Conservation (phyloP, 2,113 vertebrate species). For the Podarcis raffonei region DNA sequence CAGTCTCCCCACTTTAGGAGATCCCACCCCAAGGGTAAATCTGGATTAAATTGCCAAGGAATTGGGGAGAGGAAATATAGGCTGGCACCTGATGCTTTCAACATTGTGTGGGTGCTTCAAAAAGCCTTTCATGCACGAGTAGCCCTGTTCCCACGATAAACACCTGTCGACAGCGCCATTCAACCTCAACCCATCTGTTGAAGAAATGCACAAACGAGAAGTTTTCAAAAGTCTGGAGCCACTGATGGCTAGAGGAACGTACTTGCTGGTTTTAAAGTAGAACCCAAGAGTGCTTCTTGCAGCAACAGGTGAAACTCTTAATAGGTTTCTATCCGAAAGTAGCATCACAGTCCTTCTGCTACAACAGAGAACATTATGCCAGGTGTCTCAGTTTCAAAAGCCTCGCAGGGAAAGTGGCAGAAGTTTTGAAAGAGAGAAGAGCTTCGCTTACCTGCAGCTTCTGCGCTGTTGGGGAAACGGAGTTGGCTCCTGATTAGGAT, state of each 20-base stretch:
- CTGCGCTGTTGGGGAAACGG: constrained; percentile 45
- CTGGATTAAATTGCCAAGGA: too few relatives aligned
- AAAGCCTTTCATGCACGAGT: too few relatives aligned
- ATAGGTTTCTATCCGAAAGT: background rate
- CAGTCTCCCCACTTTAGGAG: too few relatives aligned
- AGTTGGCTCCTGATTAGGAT: constrained; percentile 65
- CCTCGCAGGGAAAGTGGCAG: background rate
- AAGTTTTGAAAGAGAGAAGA: background rate
- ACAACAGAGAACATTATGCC: background rate
- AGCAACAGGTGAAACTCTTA: background rate
- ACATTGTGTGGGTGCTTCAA: too few relatives aligned
- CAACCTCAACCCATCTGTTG: background rate
- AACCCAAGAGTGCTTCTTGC: background rate
- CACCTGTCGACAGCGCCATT: too few relatives aligned
- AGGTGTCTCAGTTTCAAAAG: background rate
- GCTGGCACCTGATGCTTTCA: too few relatives aligned
- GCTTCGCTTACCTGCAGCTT: constrained; percentile 68
- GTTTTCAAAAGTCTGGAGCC: background rate
- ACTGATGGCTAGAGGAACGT: too few relatives aligned
- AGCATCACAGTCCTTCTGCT: background rate
- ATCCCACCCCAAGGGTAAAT: too few relatives aligned
- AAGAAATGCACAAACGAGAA: background rate
- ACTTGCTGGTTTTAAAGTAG: too few relatives aligned
- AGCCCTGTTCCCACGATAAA: too few relatives aligned
- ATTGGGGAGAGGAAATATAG: too few relatives aligned